A percentile compares a stretch with the other conserved stretches of the same genome.
Conservation (phyloP, 2,113 vertebrate genomes). For the Tupaia tana region DNA sequence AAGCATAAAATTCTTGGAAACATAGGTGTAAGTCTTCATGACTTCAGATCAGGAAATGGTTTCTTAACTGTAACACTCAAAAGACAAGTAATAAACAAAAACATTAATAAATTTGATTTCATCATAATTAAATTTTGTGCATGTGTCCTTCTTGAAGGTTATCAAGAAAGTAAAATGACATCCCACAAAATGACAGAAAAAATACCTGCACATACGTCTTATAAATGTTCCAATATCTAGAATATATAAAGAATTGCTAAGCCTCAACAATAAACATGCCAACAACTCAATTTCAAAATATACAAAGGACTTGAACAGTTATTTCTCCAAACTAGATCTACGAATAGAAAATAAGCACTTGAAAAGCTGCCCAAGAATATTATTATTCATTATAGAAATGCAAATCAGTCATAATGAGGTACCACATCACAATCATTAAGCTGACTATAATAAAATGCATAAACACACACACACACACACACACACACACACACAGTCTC, state of each 20-base stretch:
- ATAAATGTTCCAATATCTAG: neutral
- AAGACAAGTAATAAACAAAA: neutral
- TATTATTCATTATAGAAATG: neutral
- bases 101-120: neutral
- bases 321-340: neutral
- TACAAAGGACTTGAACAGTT: neutral
- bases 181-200: neutral
- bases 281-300: neutral
- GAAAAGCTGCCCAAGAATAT: neutral
- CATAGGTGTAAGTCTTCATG: neutral
- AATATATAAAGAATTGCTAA: neutral
- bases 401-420: neutral
- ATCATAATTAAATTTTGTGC: neutral
- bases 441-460: neutral
- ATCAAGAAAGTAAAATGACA: neutral
- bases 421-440: neutral
- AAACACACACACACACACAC: neutral
- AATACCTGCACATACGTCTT: neutral
- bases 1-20: neutral
- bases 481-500: neutral
- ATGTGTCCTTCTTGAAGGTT: neutral
- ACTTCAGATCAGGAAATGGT: neutral
- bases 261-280: neutral
- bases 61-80: neutral
- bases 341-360: neutral